Percentiles rank a stretch among this genome's conserved stretches.
phyloP scores from a whole-genome alignment of 64 coral and sea anemone genomes.

The Montipora cactus region DNA sequence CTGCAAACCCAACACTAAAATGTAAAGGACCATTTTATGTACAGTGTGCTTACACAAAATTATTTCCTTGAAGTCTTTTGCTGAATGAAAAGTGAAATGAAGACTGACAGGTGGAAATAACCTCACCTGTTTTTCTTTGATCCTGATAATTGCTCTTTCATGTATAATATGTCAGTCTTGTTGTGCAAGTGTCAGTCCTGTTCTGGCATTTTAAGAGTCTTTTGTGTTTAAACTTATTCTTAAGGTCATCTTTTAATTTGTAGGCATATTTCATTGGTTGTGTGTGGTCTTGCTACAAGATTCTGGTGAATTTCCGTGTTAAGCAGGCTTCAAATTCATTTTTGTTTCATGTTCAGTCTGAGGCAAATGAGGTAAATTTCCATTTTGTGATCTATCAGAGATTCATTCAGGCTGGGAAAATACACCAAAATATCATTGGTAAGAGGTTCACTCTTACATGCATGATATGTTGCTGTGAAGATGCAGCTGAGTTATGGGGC shows the following conservation, averaged over 20 bases:
- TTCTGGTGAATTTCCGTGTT: slow-evolving; percentile 79
- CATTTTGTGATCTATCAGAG: neutral
- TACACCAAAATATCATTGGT: neutral
- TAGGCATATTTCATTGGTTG: slow-evolving; percentile 91
- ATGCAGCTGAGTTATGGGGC: no score
- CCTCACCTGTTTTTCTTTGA: neutral
- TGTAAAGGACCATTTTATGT: no score
- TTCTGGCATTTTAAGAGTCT: neutral
- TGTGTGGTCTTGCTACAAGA: slow-evolving; percentile 98
- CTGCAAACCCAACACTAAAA: no score
- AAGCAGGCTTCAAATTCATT: slow-evolving; percentile 78
- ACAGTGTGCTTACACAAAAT: no score
- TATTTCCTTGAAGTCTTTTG: no score
- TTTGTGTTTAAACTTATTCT: no score
- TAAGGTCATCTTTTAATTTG: neutral
- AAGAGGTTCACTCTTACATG: no score
- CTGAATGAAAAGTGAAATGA: no score
- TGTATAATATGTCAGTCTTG: no score
- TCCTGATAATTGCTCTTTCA: no score
- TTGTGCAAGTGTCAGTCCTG: neutral
- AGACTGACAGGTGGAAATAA: neutral
- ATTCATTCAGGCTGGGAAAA: neutral
- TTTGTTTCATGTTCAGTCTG: slow-evolving; percentile 76
- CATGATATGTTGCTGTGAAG: no score
- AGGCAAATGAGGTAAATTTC: slow-evolving; percentile 72